Conservation (phyloP, 2,797 vertebrate genomes). For the Valencia hispanica region DNA sequence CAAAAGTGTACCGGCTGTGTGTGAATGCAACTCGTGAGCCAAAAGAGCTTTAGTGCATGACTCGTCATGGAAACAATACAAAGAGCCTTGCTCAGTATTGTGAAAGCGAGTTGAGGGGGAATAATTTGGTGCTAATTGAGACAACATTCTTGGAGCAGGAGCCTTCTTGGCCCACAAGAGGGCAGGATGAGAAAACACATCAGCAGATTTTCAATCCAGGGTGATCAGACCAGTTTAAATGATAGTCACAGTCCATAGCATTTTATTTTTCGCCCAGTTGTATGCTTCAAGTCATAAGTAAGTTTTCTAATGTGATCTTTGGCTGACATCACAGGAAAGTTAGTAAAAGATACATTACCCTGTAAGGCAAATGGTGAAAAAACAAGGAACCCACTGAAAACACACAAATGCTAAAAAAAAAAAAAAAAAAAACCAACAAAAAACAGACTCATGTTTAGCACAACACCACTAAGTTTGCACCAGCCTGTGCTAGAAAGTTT, state of each 20-base stretch:
- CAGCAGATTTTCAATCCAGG: neutral
- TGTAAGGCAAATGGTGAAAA: constrained; percentile 79
- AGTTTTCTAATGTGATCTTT: constrained; percentile 77
- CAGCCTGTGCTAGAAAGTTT: constrained; percentile 61
- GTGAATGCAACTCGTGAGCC: constrained; percentile 70
- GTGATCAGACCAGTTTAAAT: constrained; percentile 35
- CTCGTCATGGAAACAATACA: constrained; percentile 74
- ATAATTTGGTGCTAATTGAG: constrained; percentile 78
- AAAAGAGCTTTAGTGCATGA: constrained; percentile 74
- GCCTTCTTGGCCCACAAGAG: constrained; percentile 70
- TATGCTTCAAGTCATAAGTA: constrained; percentile 55
- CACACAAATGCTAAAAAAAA: constrained; percentile 22
- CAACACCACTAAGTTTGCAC: constrained; percentile 51
- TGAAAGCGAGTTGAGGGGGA: constrained; percentile 75
- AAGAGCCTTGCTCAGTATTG: constrained; percentile 73
- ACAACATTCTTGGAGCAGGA: constrained; percentile 70
- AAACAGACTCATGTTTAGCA: constrained; percentile 42
- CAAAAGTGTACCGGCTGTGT: constrained; percentile 59
- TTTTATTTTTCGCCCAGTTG: neutral
- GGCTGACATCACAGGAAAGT: constrained; percentile 76
- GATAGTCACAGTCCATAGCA: constrained; percentile 1
- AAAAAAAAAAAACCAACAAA: neutral
- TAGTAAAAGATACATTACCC: constrained; percentile 68
- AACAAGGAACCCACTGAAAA: constrained; percentile 49
- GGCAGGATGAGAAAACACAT: constrained; percentile 63